phyloP scores from a whole-genome alignment of 2,888 invertebrate genomes.

The Drosophila multiciliata region DNA sequence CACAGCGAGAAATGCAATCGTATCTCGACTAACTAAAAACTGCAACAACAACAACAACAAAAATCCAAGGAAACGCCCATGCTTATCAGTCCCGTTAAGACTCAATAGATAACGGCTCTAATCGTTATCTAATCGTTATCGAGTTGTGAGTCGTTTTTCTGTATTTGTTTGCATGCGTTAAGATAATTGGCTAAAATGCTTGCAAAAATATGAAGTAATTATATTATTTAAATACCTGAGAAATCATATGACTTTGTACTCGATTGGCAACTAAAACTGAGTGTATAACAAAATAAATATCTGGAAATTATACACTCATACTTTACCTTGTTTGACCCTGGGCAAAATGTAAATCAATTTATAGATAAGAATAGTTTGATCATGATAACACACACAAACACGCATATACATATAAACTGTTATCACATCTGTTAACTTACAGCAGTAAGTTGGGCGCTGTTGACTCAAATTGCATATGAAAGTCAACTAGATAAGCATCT shows the following conservation, averaged over 20 bases:
- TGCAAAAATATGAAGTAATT: neutral
- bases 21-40: neutral
- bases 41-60: neutral
- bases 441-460: neutral
- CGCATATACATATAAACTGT: slow-evolving; percentile 9
- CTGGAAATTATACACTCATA: neutral
- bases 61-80: neutral
- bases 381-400: slow-evolving; percentile 15
- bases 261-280: neutral
- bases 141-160: neutral
- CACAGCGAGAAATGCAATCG: slow-evolving; percentile 45
- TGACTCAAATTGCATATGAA: slow-evolving; percentile 1
- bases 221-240: neutral
- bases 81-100: slow-evolving; percentile 31
- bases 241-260: neutral
- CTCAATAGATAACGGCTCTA: slow-evolving; percentile 8
- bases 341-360: slow-evolving; percentile 26
- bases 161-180: neutral
- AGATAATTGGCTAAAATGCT: neutral
- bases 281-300: neutral
- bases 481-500: neutral
- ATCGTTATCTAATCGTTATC: slow-evolving; percentile 19
- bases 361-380: slow-evolving; percentile 34
- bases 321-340: slow-evolving; percentile 31
- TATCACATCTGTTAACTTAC: slow-evolving; percentile 24